Evolutionary conservation across 2,113 vertebrate species (phyloP), one percentile per base, ranked within the genome.

Genomic region (Pheucticus melanocephalus): DNA sequence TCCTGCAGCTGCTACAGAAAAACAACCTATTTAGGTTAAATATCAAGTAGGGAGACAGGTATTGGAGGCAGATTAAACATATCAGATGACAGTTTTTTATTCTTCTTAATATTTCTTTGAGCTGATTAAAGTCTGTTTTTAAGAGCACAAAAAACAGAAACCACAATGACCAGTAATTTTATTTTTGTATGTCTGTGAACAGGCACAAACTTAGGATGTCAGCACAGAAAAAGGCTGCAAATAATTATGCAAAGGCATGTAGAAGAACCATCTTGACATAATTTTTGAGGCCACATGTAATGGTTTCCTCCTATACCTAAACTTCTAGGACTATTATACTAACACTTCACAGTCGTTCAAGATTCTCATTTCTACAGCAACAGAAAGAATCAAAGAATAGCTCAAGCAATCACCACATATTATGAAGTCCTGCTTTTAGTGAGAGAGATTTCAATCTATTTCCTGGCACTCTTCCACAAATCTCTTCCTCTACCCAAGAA

Each of bases 51-150:
- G 9, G 16, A n/a, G 15, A 15, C 0, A 1, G 44, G 11, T 16
- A 2, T 6, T 2, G 3, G 3, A 4, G 17, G 2, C 2, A 0
- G 4, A 53, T 31, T 60, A 75, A 75, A 63, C 33, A 79, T 23
- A 33, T 2, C n/a, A 79, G 35, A n/a, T 33, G 4, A 48, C 24
- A 76, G 12, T 45, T 80, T 53, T 71, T 22, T 11, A 45, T 27
- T 19, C 11, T 69, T 50, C 33, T 69, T 33, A 57, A 33, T 44
- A 42, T 33, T 75, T 12, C 23, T 86, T 54, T 64, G 17, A 80
- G 39, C 18, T 68, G 54, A 56, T 59, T 10, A n/a, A 57, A 65
- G 6, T 11, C 12, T 42, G 25, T 6, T 20, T 82, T 44, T n/a
- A 78, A 90, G 20, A 64, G 2, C 11, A 8, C 0, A 24, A 28